Evolutionary conservation across 2,113 vertebrate genomes (phyloP), one percentile per base, ranked within the genome.

Genomic region (Anoplopoma fimbria): DNA sequence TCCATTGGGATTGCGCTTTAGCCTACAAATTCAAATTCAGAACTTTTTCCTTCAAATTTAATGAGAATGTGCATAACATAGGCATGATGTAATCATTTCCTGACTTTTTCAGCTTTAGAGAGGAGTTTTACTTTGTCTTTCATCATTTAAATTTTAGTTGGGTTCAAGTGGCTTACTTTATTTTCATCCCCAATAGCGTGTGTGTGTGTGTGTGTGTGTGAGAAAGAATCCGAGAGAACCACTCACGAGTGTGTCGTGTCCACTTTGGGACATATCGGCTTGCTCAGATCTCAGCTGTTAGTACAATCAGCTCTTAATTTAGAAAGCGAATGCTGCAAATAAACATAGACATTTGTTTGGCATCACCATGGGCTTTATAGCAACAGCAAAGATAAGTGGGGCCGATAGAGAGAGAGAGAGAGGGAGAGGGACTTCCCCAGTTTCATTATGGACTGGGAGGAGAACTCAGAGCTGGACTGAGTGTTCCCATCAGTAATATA

Each of bases 211-310:
- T 51, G 21, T 36, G 25, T 19, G 19, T 29, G 63, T n/a, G 53
- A 31, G 67, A 45, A 38, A 53, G 47, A 69, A 61, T 69, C 19
- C 8, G 9, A 68, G 68, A 68, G 71, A 74, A 68, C 71, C 29
- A 36, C 53, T 83, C 78, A 77, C 47, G 42, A 31, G 79, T 84
- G 69, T 78, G 69, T 79, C 88, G 85, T 88, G 64, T 90, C 87
- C 81, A 86, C 40, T 73, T 91, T 77, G 78, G 83, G 86, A 84
- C 85, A 80, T 85, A 70, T 91, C 47, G 2, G 60, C 76, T 91
- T 78, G 57, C 89, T 86, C 78, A 63, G 83, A 87, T 91, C 81
- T 87, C 85, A 92, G 90, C 90, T 92, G 89, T 87, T 89, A 63
- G 58, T 81, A 87, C 86, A 83, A 84, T 85, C 86, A 81, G 69